These are phyloP conservation scores for Protodeltote pygarga DNA, from an alignment of 2,888 invertebrate genomes.

Conservation along the genomic window DNA sequence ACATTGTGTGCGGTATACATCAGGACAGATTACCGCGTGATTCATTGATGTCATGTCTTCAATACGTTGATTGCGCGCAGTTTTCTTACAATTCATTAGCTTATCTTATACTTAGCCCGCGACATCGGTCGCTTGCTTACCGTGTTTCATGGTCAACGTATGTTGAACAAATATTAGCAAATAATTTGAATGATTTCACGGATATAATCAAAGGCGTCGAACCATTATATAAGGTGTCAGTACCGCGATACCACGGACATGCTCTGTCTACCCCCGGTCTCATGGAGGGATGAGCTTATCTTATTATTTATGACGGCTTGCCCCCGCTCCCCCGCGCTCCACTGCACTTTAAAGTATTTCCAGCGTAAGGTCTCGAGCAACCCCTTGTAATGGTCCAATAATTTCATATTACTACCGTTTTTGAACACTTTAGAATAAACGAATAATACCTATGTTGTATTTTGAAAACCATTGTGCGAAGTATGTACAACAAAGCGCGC, in stretches of 20 bases:
- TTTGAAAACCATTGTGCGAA: neutral
- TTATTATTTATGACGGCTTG: conserved; percentile 69
- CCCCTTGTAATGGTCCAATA: conserved; percentile 26
- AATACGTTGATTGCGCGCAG: too few relatives aligned
- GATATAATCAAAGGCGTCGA: conserved; percentile 18
- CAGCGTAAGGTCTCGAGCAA: conserved; percentile 10
- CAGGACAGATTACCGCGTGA: too few relatives aligned
- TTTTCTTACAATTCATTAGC: too few relatives aligned
- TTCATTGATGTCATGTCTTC: too few relatives aligned
- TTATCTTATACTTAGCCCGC: too few relatives aligned
- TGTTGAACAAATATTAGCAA: neutral
- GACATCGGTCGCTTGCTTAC: too few relatives aligned
- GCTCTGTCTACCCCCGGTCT: conserved; percentile 19
- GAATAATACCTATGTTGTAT: conserved; percentile 14
- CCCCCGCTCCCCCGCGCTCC: conserved; percentile 34
- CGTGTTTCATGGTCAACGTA: neutral
- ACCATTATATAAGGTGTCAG: conserved; percentile 23
- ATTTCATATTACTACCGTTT: conserved; percentile 23
- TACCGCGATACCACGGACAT: conserved; percentile 6
- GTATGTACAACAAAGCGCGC: too few relatives aligned
- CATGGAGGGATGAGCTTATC: conserved; percentile 56
- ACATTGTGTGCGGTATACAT: too few relatives aligned
- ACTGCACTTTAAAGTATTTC: conserved; percentile 33
- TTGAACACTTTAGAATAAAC: conserved; percentile 15
- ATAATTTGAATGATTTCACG: too few relatives aligned